Evolutionary conservation across 2,113 vertebrate genomes (phyloP), one percentile per base, ranked within the genome.

Genomic region (Copsychus sechellarum): DNA sequence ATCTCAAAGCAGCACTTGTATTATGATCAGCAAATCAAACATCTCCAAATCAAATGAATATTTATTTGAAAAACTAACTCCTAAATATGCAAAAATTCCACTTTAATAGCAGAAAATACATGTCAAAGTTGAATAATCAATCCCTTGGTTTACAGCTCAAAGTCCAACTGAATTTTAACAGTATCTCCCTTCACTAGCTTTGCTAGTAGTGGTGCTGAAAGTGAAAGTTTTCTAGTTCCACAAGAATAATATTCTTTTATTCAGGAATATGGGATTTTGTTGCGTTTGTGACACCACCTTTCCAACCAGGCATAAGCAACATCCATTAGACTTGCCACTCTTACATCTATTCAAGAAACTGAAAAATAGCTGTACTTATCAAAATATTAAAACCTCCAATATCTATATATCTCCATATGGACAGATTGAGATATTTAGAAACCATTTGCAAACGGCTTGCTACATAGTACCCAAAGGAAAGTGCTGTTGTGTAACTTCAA

Each of bases 331-430:
- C 19, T 56, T 64, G 5, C 20, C 29, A 80, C 16, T 16, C 22
- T 62, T 66, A 42, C 5, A 9, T 22, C 42, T 48, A 5, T 14
- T 8, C 0, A 0, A 92, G 18, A 60, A 83, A 62, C 0, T 53
- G 26, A 60, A 74, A 76, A n/a, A 38, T 2, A 56, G 43, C 7
- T 48, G 29, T 45, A 50, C 13, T 83, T 76, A 21, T 14, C 42
- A 79, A 33, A 61, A 26, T 43, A 82, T 6, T 19, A 48, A 29
- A 40, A 7, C 5, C 9, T 12, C 4, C 23, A 40, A 6, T 19
- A 40, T 24, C 69, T 56, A 73, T 9, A 1, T 64, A 42, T 21
- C 24, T 34, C 70, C 11, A 7, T 14, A 48, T 11, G 0, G 0
- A 57, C 31, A 57, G 24, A n/a, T 0, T 11, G 34, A 58, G 25